Percentiles rank a stretch among this genome's conserved stretches.
These are phyloP conservation scores for Cryptocephalus primarius DNA, from an alignment of 2,888 invertebrate species.

Conservation along the genomic window DNA sequence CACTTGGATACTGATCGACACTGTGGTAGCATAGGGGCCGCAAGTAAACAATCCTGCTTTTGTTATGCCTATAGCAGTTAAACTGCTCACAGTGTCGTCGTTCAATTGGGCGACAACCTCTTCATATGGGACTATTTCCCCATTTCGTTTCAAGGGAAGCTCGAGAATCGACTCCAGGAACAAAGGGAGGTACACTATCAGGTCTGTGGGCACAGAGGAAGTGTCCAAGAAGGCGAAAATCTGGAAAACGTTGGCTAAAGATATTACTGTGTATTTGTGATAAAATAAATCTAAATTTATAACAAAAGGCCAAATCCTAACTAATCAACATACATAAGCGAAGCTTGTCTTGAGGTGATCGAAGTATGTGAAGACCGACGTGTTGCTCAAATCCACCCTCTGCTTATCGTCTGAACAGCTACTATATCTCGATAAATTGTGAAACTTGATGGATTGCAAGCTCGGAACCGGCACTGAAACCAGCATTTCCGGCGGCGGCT, in stretches of 20 bases:
- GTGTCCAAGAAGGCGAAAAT: slow-evolving; percentile 65
- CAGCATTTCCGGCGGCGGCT: slow-evolving; percentile 61
- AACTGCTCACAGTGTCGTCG: slow-evolving; percentile 56
- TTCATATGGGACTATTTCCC: slow-evolving; percentile 47
- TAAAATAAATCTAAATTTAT: too few relatives aligned
- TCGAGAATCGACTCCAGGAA: slow-evolving; percentile 66
- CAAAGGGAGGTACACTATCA: slow-evolving; percentile 64
- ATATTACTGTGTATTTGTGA: too few relatives aligned
- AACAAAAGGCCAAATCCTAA: not conserved
- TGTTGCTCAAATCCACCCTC: slow-evolving; percentile 45
- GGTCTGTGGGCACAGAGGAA: slow-evolving; percentile 42
- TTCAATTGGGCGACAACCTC: slow-evolving; percentile 70
- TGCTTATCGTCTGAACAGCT: slow-evolving; percentile 36
- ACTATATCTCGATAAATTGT: slow-evolving; percentile 40
- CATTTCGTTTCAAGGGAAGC: slow-evolving; percentile 55
- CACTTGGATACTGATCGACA: slow-evolving; percentile 58
- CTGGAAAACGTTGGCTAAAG: slow-evolving; percentile 45
- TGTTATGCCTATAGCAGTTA: slow-evolving; percentile 54
- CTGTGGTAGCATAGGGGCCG: slow-evolving; percentile 60
- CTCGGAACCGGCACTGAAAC: slow-evolving; percentile 66
- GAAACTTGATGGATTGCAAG: slow-evolving; percentile 60
- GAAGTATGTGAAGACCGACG: slow-evolving; percentile 66
- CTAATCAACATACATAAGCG: slow-evolving; percentile 56
- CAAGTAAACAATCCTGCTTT: slow-evolving; percentile 49
- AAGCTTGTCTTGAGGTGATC: slow-evolving; percentile 76